Evolutionary conservation across 2,113 vertebrate genomes (phyloP), one percentile per base, ranked within the genome.

Genomic region (Tiliqua scincoides): DNA sequence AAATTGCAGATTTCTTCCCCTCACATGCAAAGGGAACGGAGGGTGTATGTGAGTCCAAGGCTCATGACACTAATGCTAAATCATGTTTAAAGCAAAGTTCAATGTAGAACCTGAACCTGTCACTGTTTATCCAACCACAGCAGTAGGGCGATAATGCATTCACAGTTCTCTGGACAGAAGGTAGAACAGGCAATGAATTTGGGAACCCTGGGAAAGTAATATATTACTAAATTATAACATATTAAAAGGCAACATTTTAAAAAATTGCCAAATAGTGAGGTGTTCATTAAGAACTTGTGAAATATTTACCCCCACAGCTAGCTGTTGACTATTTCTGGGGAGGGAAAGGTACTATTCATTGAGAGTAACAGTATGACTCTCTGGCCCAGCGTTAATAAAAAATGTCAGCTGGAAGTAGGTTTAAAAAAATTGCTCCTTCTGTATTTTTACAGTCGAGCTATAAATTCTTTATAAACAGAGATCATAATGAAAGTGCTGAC

Each of bases 381-480:
- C 37, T 90, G 63, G 23, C 23, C 88, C 30, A 17, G 87, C 74
- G 52, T 82, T 90, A 90, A 89, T 87, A 61, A 54, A 79, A 91
- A 43, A 25, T 18, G 77, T 83, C 65, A 86, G 57, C 9, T 48
- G n/a, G 17, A 92, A 89, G 59, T 32, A 12, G 20, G 52, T 76
- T 63, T 80, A 88, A 86, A 67, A 48, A 70, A 82, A 87, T 87
- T 32, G 30, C 14, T 79, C 12, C 68, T 67, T 70, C 52, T 88
- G 10, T 91, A 65, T 89, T 94, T 95, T 93, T 85, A 89, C 86
- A 92, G 77, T 61, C 17, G 4, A 89, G 85, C 37, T 79, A 83
- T 83, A 93, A 94, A 92, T 35, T 91, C 52, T 85, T 0, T 21
- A 84, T 86, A 89, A 90, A 82, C 40, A 84, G 87, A 87, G 85